These are phyloP conservation scores for Noctua pronuba DNA, from an alignment of 2,888 invertebrate genomes.

Conservation along the genomic window DNA sequence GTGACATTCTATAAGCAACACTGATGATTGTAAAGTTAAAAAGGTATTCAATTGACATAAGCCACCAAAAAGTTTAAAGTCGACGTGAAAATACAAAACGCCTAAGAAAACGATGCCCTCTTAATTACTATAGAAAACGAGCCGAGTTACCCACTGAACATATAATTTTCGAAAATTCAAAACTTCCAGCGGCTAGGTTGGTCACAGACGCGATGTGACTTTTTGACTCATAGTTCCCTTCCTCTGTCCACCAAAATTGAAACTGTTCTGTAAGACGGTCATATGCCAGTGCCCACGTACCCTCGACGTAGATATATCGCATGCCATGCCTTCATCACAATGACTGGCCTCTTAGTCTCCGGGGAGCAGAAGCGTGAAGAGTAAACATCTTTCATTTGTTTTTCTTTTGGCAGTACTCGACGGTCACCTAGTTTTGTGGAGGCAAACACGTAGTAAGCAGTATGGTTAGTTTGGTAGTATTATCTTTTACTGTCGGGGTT, in stretches of 20 bases:
- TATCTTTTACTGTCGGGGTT: background rate
- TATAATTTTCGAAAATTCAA: background rate
- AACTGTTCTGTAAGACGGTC: constrained; percentile 12
- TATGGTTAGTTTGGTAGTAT: background rate
- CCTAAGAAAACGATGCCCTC: no score
- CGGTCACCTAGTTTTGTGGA: constrained; percentile 16
- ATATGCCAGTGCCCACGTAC: constrained; percentile 28
- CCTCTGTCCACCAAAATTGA: constrained; percentile 18
- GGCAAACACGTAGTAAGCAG: background rate
- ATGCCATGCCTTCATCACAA: constrained; percentile 60
- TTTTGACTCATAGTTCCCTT: background rate
- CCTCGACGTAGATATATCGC: constrained; percentile 44
- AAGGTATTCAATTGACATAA: background rate
- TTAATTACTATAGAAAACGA: background rate
- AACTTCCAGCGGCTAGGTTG: background rate
- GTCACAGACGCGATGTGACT: background rate
- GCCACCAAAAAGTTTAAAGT: background rate
- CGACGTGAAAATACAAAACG: background rate
- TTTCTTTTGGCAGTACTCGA: constrained; percentile 18
- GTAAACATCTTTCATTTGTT: constrained; percentile 49
- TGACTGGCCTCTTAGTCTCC: constrained; percentile 50
- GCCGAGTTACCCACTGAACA: background rate
- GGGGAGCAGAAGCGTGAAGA: constrained; percentile 34
- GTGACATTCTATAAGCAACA: background rate
- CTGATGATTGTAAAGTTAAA: no score